Percentiles rank a stretch among this genome's conserved stretches.
Conservation (phyloP, 2,888 invertebrate species). For the Marasmarcha lunaedactyla region DNA sequence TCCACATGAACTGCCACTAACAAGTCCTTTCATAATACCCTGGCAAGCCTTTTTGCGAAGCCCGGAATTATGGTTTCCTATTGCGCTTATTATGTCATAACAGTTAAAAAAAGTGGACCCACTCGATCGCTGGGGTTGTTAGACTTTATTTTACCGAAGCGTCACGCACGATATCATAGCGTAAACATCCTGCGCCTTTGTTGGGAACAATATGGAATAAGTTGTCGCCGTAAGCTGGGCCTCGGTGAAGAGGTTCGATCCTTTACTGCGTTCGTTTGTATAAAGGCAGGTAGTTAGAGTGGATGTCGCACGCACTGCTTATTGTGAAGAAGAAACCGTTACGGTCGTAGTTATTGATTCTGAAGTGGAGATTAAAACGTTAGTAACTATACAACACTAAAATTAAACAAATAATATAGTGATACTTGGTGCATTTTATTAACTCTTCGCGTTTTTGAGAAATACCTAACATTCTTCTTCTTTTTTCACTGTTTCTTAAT, state of each 20-base stretch:
- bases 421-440: too few relatives aligned
- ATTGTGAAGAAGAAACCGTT: too few relatives aligned
- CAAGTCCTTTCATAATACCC: constrained; percentile 47
- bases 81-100: constrained; percentile 70
- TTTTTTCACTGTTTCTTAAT: too few relatives aligned
- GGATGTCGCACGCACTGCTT: background rate
- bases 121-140: constrained; percentile 41
- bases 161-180: constrained; percentile 55
- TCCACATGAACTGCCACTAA: constrained; percentile 61
- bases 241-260: constrained; percentile 3
- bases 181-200: constrained; percentile 56
- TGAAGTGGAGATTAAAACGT: background rate
- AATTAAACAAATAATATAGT: too few relatives aligned
- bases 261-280: background rate
- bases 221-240: constrained; percentile 13
- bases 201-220: constrained; percentile 35
- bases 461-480: too few relatives aligned
- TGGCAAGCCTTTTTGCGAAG: constrained; percentile 50
- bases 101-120: constrained; percentile 48
- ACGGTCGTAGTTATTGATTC: too few relatives aligned
- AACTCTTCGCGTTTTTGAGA: too few relatives aligned
- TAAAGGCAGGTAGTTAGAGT: constrained; percentile 5
- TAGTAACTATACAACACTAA: constrained; percentile 4
- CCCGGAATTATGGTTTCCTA: constrained; percentile 53
- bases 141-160: constrained; percentile 48